A percentile compares a stretch with the other conserved stretches of the same genome.
phyloP scores from a whole-genome alignment of 2,113 vertebrate genomes.

The Climacteris rufus region DNA sequence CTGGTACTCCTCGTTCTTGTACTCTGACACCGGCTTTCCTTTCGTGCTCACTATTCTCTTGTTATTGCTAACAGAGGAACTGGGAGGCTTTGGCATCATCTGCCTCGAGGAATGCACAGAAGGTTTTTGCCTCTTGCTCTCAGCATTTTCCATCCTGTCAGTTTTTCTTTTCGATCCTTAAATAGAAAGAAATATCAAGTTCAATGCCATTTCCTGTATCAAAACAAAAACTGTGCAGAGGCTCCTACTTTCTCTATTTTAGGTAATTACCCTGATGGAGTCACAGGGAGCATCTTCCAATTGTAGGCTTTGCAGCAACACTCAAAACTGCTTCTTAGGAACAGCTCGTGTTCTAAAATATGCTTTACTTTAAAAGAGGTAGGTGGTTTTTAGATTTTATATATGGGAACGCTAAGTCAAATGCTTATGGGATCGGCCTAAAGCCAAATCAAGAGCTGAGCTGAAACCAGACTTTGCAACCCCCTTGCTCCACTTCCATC shows the following conservation, averaged over 20 bases:
- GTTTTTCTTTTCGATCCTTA: constrained; percentile 93
- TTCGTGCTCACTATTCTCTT: constrained; percentile 79
- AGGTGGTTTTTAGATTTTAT: background rate
- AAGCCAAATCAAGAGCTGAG: background rate
- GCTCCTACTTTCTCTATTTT: background rate
- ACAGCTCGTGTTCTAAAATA: background rate
- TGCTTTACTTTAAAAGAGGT: background rate
- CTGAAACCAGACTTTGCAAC: background rate
- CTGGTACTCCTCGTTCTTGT: constrained; percentile 86
- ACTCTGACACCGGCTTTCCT: constrained; percentile 70
- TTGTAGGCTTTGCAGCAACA: background rate
- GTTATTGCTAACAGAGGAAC: constrained; percentile 78
- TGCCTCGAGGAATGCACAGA: constrained; percentile 82
- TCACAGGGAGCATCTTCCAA: background rate
- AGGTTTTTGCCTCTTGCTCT: constrained; percentile 85
- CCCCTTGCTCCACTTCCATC: background rate
- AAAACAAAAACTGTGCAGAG: background rate
- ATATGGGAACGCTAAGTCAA: background rate
- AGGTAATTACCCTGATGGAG: background rate
- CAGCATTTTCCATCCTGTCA: constrained; percentile 81
- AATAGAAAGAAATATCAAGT: background rate
- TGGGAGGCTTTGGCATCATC: constrained; percentile 78
- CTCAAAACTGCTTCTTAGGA: background rate
- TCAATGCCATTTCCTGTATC: background rate
- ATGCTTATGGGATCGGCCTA: background rate